phyloP scores from a whole-genome alignment of 2,113 vertebrate species.

The Dissostichus mawsoni region DNA sequence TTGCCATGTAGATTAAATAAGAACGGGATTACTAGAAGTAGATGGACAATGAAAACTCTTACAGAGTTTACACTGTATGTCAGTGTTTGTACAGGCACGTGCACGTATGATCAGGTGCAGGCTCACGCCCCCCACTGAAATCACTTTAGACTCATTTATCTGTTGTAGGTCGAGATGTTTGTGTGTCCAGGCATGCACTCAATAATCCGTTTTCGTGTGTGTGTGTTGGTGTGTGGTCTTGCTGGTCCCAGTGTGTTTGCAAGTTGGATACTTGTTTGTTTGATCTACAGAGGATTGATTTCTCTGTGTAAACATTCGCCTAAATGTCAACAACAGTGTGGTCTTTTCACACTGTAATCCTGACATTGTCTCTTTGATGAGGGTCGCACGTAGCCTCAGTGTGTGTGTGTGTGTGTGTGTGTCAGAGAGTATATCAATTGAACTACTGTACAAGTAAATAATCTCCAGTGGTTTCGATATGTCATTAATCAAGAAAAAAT shows the following conservation, averaged over 20 bases:
- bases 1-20: constrained; percentile 47
- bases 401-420: constrained; percentile 1
- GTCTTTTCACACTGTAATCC: constrained; percentile 62
- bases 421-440: neutral
- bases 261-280: neutral
- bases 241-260: constrained; percentile 1
- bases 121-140: constrained; percentile 4
- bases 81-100: constrained; percentile 9
- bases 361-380: constrained; percentile 55
- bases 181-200: neutral
- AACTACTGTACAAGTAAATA: neutral
- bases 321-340: constrained; percentile 55
- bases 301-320: constrained; percentile 47
- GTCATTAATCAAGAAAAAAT: neutral
- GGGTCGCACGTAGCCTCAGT: neutral
- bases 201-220: neutral
- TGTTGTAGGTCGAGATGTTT: neutral
- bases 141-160: constrained; percentile 26
- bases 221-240: neutral
- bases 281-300: constrained; percentile 48
- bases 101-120: too few species aligned
- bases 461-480: neutral
- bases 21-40: constrained; percentile 46
- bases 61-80: constrained; percentile 3
- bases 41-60: constrained; percentile 35